Base-by-base conservation (phyloP, 2,113 vertebrate genomes). In the Bujurquina vittata region DNA sequence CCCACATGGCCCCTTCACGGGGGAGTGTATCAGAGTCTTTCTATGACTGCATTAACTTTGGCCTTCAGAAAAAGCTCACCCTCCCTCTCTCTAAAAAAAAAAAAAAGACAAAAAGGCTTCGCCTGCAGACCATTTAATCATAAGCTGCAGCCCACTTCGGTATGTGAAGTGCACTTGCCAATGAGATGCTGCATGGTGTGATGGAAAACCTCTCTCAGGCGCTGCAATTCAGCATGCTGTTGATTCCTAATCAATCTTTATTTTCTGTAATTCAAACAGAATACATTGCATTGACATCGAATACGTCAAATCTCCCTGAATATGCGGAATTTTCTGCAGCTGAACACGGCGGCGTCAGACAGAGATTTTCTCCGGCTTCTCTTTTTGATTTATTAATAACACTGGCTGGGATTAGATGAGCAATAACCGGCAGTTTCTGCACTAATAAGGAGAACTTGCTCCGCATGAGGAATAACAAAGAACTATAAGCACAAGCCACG, bases 11-110 rank as follows among this genome's bases (percentile, higher is more conserved):
- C 90, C 87, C 84, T 93, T 90, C 88, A 94, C 69, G 87, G 93
- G 87, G 90, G 91, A 92, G 90, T 93, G 89, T 86, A 93, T 89
- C 86, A 90, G 85, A 91, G 89, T 89, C 84, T 89, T 88, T 91
- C 88, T 91, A 87, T 89, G 90, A 93, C 88, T 92, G 85, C 93
- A 93, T 94, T 94, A 93, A 93, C 93, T 93, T 94, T 92, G 93
- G 90, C 91, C 92, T 95, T 93, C 90, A 94, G 89, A 92, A 92
- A 92, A 83, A 92, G 85, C 90, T 79, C 83, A 82, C 88, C n/a
- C 84, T 72, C 62, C 23, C 72, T 46, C 55, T 33, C 11, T n/a
- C 33, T 75, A 80, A 62, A 52, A 46, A 59, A 77, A 59, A 59
- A 85, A 92, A 89, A 90, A 81, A 85, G 75, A 90, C 83, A 86